Percentiles rank a stretch among this genome's conserved stretches.
phyloP scores from a whole-genome alignment of 2,113 vertebrate genomes.

The Dicrurus megarhynchus region DNA sequence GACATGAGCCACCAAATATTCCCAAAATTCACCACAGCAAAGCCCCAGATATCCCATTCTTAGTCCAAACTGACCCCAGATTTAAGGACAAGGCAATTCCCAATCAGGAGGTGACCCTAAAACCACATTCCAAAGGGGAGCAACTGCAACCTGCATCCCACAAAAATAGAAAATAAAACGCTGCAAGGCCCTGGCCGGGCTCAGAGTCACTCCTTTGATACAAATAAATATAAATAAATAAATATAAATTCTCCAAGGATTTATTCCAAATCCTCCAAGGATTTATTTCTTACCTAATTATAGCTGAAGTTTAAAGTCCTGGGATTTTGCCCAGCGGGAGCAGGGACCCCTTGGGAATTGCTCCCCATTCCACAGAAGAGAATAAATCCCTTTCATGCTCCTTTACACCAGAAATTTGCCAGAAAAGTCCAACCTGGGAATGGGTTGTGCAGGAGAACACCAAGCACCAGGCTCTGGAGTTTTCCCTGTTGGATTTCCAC shows the following conservation, averaged over 20 bases:
- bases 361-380: background rate
- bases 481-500: fast-evolving
- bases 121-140: background rate
- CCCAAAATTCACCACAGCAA: fast-evolving
- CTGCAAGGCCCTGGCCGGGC: background rate
- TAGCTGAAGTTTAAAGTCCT: background rate
- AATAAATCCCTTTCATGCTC: background rate
- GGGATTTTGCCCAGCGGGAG: background rate
- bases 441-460: fast-evolving
- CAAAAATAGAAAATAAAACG: fast-evolving
- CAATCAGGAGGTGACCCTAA: fast-evolving
- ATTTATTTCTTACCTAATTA: background rate
- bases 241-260: background rate
- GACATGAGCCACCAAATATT: fast-evolving
- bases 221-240: background rate
- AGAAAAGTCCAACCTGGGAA: background rate
- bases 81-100: background rate
- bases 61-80: background rate
- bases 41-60: fast-evolving
- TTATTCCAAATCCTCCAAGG: background rate
- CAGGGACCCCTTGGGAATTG: background rate
- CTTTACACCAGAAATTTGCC: background rate
- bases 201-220: background rate
- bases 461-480: background rate
- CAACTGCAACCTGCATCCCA: background rate